Evolutionary conservation across 2,888 invertebrate genomes (phyloP).

Genomic region (Piscicola geometra): DNA sequence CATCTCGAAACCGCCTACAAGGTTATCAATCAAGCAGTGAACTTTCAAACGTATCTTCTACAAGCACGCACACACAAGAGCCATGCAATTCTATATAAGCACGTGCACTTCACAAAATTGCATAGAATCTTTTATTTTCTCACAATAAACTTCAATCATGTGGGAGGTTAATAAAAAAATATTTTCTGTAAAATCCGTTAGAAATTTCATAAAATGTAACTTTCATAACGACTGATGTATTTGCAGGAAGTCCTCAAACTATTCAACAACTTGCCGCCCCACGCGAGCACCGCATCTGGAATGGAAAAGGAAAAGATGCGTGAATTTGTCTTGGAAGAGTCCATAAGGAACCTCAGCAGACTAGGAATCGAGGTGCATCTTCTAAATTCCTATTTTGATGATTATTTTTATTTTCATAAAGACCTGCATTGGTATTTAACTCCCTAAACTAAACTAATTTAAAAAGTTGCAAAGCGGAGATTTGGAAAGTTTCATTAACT

Average conservation of each 20-base stretch:
- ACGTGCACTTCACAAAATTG: background rate
- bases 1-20: background rate
- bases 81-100: background rate
- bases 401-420: background rate
- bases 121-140: background rate
- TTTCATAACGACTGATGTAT: too few relatives aligned
- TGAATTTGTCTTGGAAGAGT: slow-evolving; percentile 37
- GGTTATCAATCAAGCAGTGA: background rate
- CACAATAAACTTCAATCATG: background rate
- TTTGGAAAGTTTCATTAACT: background rate
- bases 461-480: too few relatives aligned
- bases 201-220: too few relatives aligned
- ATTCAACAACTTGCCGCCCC: slow-evolving; percentile 52
- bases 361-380: slow-evolving; percentile 12
- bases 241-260: slow-evolving; percentile 51
- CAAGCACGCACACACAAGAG: background rate
- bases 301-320: background rate
- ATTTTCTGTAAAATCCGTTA: background rate
- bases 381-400: too few relatives aligned
- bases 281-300: slow-evolving; percentile 47
- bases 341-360: background rate
- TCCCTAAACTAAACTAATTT: too few relatives aligned
- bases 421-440: too few relatives aligned
- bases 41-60: background rate
- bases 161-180: too few relatives aligned